A percentile compares a stretch with the other conserved stretches of the same genome.
Conservation (phyloP, 2,888 invertebrate species). For the Lasius fuliginosus region DNA sequence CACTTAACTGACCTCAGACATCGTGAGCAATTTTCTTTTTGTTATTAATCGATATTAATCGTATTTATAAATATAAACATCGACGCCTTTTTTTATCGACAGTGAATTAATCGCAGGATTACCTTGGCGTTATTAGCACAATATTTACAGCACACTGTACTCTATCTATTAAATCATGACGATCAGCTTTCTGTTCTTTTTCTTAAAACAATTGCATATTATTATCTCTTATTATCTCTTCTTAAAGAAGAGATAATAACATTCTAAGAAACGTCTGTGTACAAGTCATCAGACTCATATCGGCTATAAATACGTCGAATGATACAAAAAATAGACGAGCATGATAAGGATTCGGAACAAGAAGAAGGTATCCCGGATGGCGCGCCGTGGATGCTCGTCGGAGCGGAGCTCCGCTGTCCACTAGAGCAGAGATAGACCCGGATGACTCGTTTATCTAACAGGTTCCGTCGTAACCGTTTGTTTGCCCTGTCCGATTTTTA, state of each 20-base stretch:
- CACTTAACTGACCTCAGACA: not conserved
- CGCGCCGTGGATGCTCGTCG: constrained; percentile 6
- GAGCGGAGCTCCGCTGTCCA: constrained; percentile 2
- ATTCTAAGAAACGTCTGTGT: constrained; percentile 6
- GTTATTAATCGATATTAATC: no score
- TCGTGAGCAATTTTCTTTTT: not conserved
- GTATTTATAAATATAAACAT: constrained; percentile 11
- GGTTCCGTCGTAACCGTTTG: constrained; percentile 36
- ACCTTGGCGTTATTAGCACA: constrained; percentile 6
- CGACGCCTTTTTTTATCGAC: not conserved
- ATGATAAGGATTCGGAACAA: constrained; percentile 35
- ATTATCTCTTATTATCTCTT: not conserved
- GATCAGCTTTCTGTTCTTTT: not conserved
- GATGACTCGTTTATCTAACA: constrained; percentile 52
- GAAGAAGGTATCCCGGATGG: constrained; percentile 26
- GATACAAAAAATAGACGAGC: constrained; percentile 53
- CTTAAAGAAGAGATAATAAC: constrained; percentile 38
- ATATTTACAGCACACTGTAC: not conserved
- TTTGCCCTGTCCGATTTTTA: constrained; percentile 42
- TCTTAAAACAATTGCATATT: not conserved
- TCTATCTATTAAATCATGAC: not conserved
- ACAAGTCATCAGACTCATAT: constrained; percentile 22
- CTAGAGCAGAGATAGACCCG: constrained; percentile 34
- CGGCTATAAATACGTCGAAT: constrained; percentile 43
- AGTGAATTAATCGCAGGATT: not conserved